Percentiles rank a stretch among this genome's conserved stretches.
Conservation (phyloP, 2,797 vertebrate genomes). For the Apogon talboti region DNA sequence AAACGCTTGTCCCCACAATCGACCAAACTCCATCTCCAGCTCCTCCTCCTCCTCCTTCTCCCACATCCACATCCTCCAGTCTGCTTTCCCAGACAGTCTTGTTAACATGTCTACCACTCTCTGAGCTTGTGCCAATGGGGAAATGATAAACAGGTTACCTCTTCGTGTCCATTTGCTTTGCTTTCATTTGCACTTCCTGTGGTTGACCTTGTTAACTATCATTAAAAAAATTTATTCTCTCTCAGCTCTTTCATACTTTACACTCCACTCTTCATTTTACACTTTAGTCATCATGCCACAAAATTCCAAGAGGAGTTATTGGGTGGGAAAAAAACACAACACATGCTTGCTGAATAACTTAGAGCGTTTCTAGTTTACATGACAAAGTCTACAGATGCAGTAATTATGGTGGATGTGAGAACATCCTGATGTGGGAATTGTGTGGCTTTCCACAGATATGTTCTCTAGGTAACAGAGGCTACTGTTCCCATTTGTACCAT, state of each 20-base stretch:
- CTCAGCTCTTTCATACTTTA: neutral
- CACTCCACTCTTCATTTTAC: constrained; percentile 19
- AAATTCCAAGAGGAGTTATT: constrained; percentile 35
- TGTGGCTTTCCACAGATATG: neutral
- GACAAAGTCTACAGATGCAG: constrained; percentile 53
- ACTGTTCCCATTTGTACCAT: neutral
- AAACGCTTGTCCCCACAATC: constrained; percentile 2
- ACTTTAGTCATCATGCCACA: constrained; percentile 32
- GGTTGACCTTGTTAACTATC: constrained; percentile 46
- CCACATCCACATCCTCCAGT: constrained; percentile 52
- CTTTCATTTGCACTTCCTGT: neutral
- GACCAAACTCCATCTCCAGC: neutral
- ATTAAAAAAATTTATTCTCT: constrained; percentile 42
- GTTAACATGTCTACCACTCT: constrained; percentile 68
- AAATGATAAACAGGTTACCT: constrained; percentile 73
- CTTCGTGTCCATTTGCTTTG: constrained; percentile 44
- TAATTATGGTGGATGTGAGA: constrained; percentile 26
- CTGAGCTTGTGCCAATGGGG: constrained; percentile 59
- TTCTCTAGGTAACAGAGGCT: neutral
- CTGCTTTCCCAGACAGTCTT: constrained; percentile 69
- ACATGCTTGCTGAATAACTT: constrained; percentile 63
- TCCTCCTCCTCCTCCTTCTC: constrained; percentile 21
- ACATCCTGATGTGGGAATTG: constrained; percentile 12
- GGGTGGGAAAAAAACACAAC: constrained; percentile 44
- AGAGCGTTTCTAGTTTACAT: constrained; percentile 63